Base-by-base conservation (phyloP, 1,140 invertebrate genomes). In the Ceratosolen solmsi region DNA sequence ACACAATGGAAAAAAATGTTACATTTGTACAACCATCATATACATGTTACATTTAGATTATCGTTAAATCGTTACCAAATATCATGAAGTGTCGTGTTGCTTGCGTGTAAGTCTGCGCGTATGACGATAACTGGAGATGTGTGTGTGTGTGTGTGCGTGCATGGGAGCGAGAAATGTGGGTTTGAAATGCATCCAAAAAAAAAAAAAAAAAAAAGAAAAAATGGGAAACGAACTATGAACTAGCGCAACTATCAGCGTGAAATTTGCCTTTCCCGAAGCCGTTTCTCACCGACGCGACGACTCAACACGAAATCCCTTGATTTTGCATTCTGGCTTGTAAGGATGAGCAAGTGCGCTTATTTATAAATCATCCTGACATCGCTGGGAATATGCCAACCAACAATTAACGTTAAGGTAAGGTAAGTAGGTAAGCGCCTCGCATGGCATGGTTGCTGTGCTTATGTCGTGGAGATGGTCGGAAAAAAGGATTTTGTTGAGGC, bases 1-100 rank as follows among this genome's bases (percentile, higher is more conserved):
- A 90, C 88, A 89, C 88, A 90, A 90, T 90, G 88, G 89, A 90
- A 90, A 90, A 90, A 90, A 90, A 90, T 90, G 89, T 90, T 90
- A 90, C 89, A 90, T 90, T 90, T 90, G 89, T 90, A 90, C 89
- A 90, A 87, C 89, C 89, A 90, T 90, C 89, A 90, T 90, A 90
- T 90, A 90, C 88, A 90, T 87, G 87, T 88, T 90, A 90, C 89
- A 90, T 90, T 89, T 90, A 90, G 89, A 90, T 90, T 90, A 90
- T 86, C 86, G 84, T 90, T 89, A 89, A 89, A 88, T 87, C 85
- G 87, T 88, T 90, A 89, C 86, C 85, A 88, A 86, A 85, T 82
- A 38, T 86, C 73, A 79, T 63, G 27, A 27, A 71, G 58, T 81
- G 74, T 82, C 25, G 76, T 71, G 41, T 73, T n/a, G 74, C 33